Conservation (phyloP, 2,888 invertebrate species). For the Sisyra nigra region DNA sequence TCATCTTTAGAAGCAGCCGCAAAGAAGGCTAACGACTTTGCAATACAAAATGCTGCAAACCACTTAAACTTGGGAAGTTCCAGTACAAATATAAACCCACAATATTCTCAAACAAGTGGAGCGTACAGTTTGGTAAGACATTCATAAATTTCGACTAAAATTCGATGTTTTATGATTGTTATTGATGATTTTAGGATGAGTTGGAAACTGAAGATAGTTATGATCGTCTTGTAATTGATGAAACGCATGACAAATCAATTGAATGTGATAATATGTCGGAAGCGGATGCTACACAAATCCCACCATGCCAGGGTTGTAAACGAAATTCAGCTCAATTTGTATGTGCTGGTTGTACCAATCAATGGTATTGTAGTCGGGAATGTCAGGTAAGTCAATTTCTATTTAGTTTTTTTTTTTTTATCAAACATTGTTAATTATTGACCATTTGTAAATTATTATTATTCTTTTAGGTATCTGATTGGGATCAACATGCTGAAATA, state of each 20-base stretch:
- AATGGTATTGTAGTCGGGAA: slow-evolving; percentile 88
- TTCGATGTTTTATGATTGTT: background rate
- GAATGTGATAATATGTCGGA: slow-evolving; percentile 28
- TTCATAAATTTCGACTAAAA: background rate
- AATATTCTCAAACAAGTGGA: slow-evolving; percentile 1
- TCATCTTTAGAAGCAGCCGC: too few species aligned
- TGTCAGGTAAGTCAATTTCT: slow-evolving; percentile 54
- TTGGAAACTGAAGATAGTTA: slow-evolving; percentile 47
- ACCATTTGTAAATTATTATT: slow-evolving; percentile 12
- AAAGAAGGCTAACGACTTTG: too few species aligned
- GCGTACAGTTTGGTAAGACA: slow-evolving; percentile 6
- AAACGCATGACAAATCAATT: slow-evolving; percentile 30
- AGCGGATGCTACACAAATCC: slow-evolving; percentile 30
- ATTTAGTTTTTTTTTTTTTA: background rate
- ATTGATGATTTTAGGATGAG: slow-evolving; percentile 17
- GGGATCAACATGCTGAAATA: slow-evolving; percentile 78
- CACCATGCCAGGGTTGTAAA: slow-evolving; percentile 75
- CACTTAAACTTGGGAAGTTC: background rate
- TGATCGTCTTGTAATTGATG: slow-evolving; percentile 41
- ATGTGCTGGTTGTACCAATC: slow-evolving; percentile 79
- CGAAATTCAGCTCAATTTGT: slow-evolving; percentile 70
- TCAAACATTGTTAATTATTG: slow-evolving; percentile 9
- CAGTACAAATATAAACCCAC: background rate
- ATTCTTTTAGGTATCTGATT: slow-evolving; percentile 59
- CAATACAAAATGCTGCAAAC: too few species aligned